A percentile compares a stretch with the other conserved stretches of the same genome.
Conservation (phyloP, 64 coral and sea anemone species). For the Stylophora pistillata region DNA sequence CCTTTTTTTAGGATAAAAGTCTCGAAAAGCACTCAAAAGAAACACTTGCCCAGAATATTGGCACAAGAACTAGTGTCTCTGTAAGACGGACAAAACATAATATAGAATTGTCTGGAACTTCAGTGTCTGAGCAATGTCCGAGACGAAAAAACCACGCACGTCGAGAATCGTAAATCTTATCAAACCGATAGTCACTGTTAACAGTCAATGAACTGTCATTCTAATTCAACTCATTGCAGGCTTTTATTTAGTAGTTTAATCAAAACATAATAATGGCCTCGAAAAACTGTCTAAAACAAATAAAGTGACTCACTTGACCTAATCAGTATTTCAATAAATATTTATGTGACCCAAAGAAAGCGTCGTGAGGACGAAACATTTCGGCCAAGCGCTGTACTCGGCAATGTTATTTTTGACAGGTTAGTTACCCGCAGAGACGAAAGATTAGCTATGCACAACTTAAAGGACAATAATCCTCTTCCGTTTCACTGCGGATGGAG, state of each 20-base stretch:
- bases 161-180: constrained; percentile 3
- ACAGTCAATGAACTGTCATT: not conserved
- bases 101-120: too few species aligned
- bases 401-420: not conserved
- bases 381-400: not conserved
- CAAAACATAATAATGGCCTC: not conserved
- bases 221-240: not conserved
- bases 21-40: not conserved
- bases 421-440: not conserved
- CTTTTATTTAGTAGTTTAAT: not conserved
- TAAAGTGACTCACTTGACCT: constrained; percentile 31
- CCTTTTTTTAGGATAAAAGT: not conserved
- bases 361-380: not conserved
- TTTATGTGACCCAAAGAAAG: not conserved
- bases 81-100: too few species aligned
- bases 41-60: not conserved
- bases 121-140: not conserved
- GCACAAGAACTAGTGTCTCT: not conserved
- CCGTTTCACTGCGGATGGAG: not conserved
- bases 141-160: not conserved
- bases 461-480: constrained; percentile 15
- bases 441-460: not conserved
- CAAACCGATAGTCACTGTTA: not conserved
- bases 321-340: constrained; percentile 28
- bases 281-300: constrained; percentile 14